Percentiles rank a stretch among this genome's conserved stretches.
Conservation (phyloP, 2,888 invertebrate genomes). For the Orchesella flavescens region DNA sequence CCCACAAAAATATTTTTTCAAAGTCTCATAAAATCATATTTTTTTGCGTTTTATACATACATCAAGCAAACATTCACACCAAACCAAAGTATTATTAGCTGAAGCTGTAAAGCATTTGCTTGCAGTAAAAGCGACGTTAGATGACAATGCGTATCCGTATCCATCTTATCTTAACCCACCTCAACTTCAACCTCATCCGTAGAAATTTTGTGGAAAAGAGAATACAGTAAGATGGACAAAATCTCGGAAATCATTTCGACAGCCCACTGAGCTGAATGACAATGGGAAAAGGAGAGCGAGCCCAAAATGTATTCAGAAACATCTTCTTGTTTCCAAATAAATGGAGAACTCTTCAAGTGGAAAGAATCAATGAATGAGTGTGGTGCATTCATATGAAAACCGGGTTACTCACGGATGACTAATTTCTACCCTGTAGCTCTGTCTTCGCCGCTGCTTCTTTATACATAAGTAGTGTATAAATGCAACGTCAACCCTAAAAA, state of each 20-base stretch:
- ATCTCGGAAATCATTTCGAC: conserved; percentile 51
- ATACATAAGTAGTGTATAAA: no score
- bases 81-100: no score
- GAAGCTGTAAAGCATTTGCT: no score
- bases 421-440: conserved; percentile 23
- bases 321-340: conserved; percentile 50
- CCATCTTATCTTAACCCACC: no score
- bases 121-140: no score
- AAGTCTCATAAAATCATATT: no score
- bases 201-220: conserved; percentile 4
- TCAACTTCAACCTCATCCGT: no score
- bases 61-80: no score
- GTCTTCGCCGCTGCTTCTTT: background rate
- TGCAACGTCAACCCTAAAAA: conserved; percentile 7
- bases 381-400: conserved; percentile 66
- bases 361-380: conserved; percentile 61
- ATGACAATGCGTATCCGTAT: no score
- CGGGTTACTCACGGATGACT: conserved; percentile 54
- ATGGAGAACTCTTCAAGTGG: conserved; percentile 58
- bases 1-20: no score
- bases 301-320: conserved; percentile 41
- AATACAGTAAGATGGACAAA: background rate
- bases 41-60: no score
- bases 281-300: conserved; percentile 40
- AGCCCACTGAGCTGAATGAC: conserved; percentile 51